phyloP scores from a whole-genome alignment of 1,140 invertebrate genomes.

The Dufourea novaeangliae region DNA sequence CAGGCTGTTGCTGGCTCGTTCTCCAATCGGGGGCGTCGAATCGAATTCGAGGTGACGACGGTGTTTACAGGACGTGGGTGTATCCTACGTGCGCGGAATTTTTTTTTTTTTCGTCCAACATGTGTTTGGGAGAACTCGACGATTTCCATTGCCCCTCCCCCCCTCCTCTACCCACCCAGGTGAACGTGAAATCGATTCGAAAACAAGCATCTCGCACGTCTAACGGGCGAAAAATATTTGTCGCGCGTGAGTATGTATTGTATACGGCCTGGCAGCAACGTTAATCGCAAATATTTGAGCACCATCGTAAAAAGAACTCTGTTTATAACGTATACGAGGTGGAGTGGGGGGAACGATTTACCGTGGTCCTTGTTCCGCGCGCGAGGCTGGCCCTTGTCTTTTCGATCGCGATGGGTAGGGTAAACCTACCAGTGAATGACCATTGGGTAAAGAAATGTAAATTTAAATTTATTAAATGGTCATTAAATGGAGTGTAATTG shows the following conservation, averaged over 20 bases:
- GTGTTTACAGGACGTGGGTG: constrained; percentile 30
- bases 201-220: neutral
- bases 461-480: too few relatives aligned
- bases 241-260: neutral
- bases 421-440: too few relatives aligned
- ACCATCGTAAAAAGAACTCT: neutral
- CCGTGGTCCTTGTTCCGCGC: neutral
- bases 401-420: neutral
- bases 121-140: constrained; percentile 18
- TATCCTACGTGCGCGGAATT: constrained; percentile 16
- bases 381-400: too few relatives aligned
- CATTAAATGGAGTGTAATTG: too few relatives aligned
- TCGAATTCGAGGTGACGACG: constrained; percentile 22
- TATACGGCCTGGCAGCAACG: too few relatives aligned
- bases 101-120: neutral
- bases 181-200: constrained; percentile 15
- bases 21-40: too few relatives aligned
- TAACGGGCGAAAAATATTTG: constrained; percentile 29
- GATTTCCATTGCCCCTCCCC: constrained; percentile 13
- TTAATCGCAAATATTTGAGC: constrained; percentile 11
- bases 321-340: neutral
- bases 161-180: too few relatives aligned
- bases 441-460: too few relatives aligned
- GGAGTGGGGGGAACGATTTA: neutral
- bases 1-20: too few relatives aligned